Base-by-base conservation (phyloP, 2,797 vertebrate genomes). In the Clangula hyemalis region DNA sequence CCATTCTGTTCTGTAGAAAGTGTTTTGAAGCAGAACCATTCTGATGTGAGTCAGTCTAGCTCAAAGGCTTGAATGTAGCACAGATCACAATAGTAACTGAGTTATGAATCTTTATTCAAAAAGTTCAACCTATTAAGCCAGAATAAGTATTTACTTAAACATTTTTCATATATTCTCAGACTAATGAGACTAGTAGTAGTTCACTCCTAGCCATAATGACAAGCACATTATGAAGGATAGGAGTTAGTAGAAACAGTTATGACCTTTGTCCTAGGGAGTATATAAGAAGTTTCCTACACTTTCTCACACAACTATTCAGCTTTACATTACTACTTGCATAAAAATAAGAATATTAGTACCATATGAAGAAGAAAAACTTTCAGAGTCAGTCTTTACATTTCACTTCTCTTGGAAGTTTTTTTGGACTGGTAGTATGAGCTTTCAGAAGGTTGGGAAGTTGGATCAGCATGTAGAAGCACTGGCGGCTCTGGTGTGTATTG, bases 61-160 rank as follows among this genome's bases (percentile, higher is more conserved):
- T 84, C 3, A 10, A 53, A 81, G 22, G 8, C 9, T 91, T 51
- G 32, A 62, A 43, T 15, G 5, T 30, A 30, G 21, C 18, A 73
- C 10, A 92, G 17, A 65, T 45, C n/a, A 91, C 65, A 90, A 64
- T 0, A 90, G 14, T 4, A 5, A 13, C 25, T 88, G 17, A 62
- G 32, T 43, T 91, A 7, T 32, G 12, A 89, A 74, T 61, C 80
- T 97, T 96, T 97, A 97, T 96, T 96, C 1, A 70, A 66, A 65
- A 22, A 47, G 69, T 1, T 45, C 51, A 75, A 5, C 25, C 34
- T 43, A 8, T 10, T 90, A 88, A 74, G 8, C 4, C 27, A 77
- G 49, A 79, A 71, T 16, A 93, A 70, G 7, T 64, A 68, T 76
- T 85, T 36, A 4, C 56, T 73, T 11, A 53, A 24, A 41, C 32